Percentiles rank a stretch among this genome's conserved stretches.
These are phyloP conservation scores for Plumapathes pennacea DNA, from an alignment of 92 coral and sea anemone species.

Conservation along the genomic window DNA sequence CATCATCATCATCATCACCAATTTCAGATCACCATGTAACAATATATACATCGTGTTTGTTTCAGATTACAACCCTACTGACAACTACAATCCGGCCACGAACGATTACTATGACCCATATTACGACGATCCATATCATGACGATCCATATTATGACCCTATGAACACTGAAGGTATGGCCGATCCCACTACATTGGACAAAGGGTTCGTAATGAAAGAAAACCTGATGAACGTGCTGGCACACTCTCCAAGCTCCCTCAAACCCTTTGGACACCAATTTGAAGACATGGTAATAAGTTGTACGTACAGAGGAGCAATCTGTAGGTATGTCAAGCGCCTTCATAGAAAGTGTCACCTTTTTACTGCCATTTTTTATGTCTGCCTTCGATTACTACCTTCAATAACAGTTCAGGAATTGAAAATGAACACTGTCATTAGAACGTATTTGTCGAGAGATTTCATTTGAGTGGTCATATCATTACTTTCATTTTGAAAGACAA, in stretches of 20 bases:
- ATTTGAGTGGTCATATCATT: no score
- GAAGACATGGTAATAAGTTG: slow-evolving; percentile 70
- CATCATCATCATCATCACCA: slow-evolving; percentile 7
- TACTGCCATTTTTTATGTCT: no score
- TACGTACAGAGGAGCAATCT: slow-evolving; percentile 69
- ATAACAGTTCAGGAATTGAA: no score
- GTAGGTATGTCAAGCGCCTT: no score
- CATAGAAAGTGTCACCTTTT: no score
- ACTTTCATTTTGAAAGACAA: no score
- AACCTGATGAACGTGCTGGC: slow-evolving; percentile 13
- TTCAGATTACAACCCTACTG: neutral
- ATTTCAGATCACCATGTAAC: neutral
- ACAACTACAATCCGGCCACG: no score
- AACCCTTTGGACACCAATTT: slow-evolving; percentile 63
- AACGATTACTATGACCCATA: neutral
- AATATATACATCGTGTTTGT: neutral
- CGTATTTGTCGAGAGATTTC: no score
- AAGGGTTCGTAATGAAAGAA: slow-evolving; percentile 11
- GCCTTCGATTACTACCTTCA: no score
- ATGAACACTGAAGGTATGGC: neutral
- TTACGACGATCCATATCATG: neutral
- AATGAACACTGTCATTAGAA: no score
- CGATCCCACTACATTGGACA: slow-evolving; percentile 8
- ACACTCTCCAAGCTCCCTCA: neutral
- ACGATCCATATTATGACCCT: no score